Percentiles rank a stretch among this genome's conserved stretches.
Conservation (phyloP, 2,888 invertebrate species). For the Himalopsyche japonica region DNA sequence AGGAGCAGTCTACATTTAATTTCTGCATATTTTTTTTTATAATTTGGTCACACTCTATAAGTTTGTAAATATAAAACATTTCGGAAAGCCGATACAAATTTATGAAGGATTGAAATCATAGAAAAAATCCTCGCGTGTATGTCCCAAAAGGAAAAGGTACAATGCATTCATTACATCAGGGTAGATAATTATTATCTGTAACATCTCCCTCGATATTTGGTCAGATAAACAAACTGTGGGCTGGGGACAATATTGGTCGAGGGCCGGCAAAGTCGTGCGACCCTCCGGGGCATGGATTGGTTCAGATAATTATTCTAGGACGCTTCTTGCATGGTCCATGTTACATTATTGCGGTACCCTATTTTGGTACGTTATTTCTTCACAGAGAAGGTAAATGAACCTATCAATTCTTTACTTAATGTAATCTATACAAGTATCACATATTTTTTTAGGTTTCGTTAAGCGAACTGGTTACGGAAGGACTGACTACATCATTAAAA, state of each 20-base stretch:
- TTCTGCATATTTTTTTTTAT: no score
- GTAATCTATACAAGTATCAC: no score
- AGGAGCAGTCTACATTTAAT: no score
- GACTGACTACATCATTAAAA: no score
- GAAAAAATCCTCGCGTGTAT: not conserved
- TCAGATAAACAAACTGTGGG: not conserved
- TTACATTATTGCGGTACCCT: not conserved
- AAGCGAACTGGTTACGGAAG: no score
- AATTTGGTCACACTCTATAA: no score
- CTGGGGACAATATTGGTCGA: not conserved
- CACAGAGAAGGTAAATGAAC: not conserved
- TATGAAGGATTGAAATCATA: not conserved
- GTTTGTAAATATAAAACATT: no score
- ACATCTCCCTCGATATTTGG: not conserved
- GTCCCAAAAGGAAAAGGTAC: not conserved
- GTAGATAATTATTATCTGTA: not conserved
- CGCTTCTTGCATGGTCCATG: not conserved
- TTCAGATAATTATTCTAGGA: not conserved
- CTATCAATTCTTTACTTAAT: no score
- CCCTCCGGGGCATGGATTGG: not conserved
- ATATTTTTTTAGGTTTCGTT: no score
- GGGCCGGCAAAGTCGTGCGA: not conserved
- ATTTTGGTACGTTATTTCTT: not conserved
- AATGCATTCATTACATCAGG: not conserved
- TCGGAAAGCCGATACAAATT: no score